Evolutionary conservation across 2,888 invertebrate species (phyloP).

Genomic region (Phyllotreta striolata): DNA sequence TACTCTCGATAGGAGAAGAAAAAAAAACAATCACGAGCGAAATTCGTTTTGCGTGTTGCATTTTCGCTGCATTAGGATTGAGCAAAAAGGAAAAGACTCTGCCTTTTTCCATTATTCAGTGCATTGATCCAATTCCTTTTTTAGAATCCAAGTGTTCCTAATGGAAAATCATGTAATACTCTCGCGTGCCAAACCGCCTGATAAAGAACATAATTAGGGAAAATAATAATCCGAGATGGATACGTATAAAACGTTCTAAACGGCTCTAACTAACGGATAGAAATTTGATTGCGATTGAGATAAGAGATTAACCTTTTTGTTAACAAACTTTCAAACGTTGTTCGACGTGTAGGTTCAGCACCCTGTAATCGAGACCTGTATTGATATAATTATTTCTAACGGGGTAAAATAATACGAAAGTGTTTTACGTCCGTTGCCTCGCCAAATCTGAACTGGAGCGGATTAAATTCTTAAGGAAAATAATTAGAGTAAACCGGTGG

Average conservation of each 20-base stretch:
- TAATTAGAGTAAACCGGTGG: too few species aligned
- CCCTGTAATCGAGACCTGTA: too few species aligned
- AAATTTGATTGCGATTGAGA: too few species aligned
- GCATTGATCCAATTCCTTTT: conserved; percentile 31
- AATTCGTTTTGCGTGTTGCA: conserved; percentile 20
- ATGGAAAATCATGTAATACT: conserved; percentile 21
- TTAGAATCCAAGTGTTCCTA: conserved; percentile 24
- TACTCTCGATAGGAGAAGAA: not conserved
- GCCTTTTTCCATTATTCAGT: conserved; percentile 23
- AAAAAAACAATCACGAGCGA: not conserved
- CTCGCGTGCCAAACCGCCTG: conserved; percentile 18
- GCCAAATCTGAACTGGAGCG: too few species aligned
- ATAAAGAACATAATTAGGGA: conserved; percentile 17
- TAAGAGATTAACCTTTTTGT: too few species aligned
- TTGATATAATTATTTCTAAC: too few species aligned
- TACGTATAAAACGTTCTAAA: not conserved
- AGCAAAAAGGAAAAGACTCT: conserved; percentile 19
- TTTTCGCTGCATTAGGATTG: conserved; percentile 16
- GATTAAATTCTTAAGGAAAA: too few species aligned
- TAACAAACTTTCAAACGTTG: too few species aligned
- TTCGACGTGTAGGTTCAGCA: too few species aligned
- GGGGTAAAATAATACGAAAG: too few species aligned
- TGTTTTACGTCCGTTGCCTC: too few species aligned
- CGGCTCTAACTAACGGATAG: too few species aligned
- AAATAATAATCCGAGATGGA: conserved; percentile 10